phyloP scores from a whole-genome alignment of 1,140 invertebrate genomes.

The Luehdorfia chinensis region DNA sequence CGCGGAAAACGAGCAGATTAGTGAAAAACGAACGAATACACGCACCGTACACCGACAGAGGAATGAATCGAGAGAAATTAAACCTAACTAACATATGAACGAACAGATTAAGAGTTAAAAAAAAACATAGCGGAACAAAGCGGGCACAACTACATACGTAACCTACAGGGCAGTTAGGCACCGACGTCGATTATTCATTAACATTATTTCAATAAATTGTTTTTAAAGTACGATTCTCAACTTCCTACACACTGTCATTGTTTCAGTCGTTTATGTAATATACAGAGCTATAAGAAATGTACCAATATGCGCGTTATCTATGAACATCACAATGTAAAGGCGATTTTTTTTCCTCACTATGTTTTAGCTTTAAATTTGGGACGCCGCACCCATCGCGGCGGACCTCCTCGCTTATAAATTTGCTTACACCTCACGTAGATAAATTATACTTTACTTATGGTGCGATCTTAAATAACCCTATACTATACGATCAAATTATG shows the following conservation, averaged over 20 bases:
- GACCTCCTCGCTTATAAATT: slow-evolving; percentile 64
- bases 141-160: slow-evolving; percentile 48
- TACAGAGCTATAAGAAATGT: slow-evolving; percentile 69
- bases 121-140: slow-evolving; percentile 48
- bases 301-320: slow-evolving; percentile 65
- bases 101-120: slow-evolving; percentile 31
- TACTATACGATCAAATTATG: slow-evolving; percentile 74
- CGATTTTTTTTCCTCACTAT: slow-evolving; percentile 60
- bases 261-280: slow-evolving; percentile 62
- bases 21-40: background rate
- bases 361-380: slow-evolving; percentile 61
- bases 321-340: slow-evolving; percentile 72
- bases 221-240: slow-evolving; percentile 60
- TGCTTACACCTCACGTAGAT: slow-evolving; percentile 65
- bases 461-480: slow-evolving; percentile 75
- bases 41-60: slow-evolving; percentile 20
- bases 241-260: slow-evolving; percentile 57
- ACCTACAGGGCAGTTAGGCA: slow-evolving; percentile 62
- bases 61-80: slow-evolving; percentile 70
- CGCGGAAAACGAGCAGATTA: too few relatives aligned
- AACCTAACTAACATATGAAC: slow-evolving; percentile 73
- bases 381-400: slow-evolving; percentile 59
- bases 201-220: too few relatives aligned
- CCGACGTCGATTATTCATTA: slow-evolving; percentile 51
- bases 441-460: slow-evolving; percentile 75